Base-by-base conservation (phyloP, 1,140 invertebrate genomes). In the Megalonaias nervosa region DNA sequence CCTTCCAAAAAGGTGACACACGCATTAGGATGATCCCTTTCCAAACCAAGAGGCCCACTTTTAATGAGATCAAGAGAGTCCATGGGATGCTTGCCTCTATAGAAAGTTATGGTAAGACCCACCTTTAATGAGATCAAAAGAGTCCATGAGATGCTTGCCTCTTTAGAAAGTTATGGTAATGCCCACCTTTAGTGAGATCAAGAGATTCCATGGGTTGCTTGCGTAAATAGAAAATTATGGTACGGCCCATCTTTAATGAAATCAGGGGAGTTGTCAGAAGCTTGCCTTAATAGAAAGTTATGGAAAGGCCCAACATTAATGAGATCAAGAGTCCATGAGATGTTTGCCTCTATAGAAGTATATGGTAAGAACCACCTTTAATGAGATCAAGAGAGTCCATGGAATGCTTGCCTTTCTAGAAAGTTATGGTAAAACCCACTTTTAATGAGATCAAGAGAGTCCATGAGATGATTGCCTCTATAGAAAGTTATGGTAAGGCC, bases 121-220 rank as follows among this genome's bases (percentile, higher is more conserved):
- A 96, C 95, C 2, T 95, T 94, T 82, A 95, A 93, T 71, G 96
- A 97, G 92, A 93, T 96, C 0, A 93, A 94, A 87, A 92, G 95
- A 74, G 95, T 96, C 1, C 94, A 95, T 85, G 92, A 93, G 60
- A 91, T 94, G 71, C 87, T 97, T 9, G 92, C 93, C n/a, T 93
- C 93, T 65, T 91, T 96, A 68, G 94, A 94, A 87, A 93, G 95
- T 77, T 95, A 95, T 91, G 94, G 95, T 90, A 82, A 81, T 2
- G 83, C 94, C 96, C 6, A 96, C 95, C 2, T 95, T 94, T 82
- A 95, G 93, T 71, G 96, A 97, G 92, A 93, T 96, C 0, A 93
- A 94, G 87, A 92, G 95, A 74, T 95, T 96, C 2, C 94, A 95
- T 85, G 92, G 93, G 60, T 91, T 94, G 71, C 87, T 97, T 9